Conservation (phyloP, 1,140 invertebrate genomes). For the Gryllus bimaculatus region DNA sequence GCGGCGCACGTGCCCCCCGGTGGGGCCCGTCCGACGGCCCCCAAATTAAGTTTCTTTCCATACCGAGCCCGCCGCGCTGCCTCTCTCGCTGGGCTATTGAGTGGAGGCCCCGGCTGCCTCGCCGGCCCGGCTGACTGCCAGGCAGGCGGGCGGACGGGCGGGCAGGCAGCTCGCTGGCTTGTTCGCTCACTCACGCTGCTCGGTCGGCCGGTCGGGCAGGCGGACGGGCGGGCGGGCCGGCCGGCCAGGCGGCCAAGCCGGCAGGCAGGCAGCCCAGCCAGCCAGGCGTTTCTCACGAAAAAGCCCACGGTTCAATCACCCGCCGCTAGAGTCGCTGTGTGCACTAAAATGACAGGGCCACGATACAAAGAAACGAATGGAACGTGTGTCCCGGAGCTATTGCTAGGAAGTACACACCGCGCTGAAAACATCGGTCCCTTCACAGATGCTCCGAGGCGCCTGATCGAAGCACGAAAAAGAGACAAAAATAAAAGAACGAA, state of each 20-base stretch:
- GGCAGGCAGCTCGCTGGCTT: no score
- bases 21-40: no score
- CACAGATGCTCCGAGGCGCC: no score
- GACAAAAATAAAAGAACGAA: no score
- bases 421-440: not conserved
- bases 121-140: no score
- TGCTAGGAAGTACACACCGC: not conserved
- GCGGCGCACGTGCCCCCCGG: not conserved
- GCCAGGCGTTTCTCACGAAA: not conserved
- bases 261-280: no score
- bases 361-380: slow-evolving; percentile 15
- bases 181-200: no score
- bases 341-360: slow-evolving; percentile 15
- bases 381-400: slow-evolving; percentile 12
- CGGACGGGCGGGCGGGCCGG: no score
- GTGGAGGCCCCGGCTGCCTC: not conserved
- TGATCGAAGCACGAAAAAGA: no score
- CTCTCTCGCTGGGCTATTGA: not conserved
- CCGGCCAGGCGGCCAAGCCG: no score
- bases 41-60: slow-evolving; percentile 5
- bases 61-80: not conserved
- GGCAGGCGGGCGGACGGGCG: no score
- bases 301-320: slow-evolving; percentile 6
- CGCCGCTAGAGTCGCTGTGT: slow-evolving; percentile 7
- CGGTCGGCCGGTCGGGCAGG: no score